Evolutionary conservation across 2,888 invertebrate genomes (phyloP), one percentile per base, ranked within the genome.

Genomic region (Poecilus cupreus): DNA sequence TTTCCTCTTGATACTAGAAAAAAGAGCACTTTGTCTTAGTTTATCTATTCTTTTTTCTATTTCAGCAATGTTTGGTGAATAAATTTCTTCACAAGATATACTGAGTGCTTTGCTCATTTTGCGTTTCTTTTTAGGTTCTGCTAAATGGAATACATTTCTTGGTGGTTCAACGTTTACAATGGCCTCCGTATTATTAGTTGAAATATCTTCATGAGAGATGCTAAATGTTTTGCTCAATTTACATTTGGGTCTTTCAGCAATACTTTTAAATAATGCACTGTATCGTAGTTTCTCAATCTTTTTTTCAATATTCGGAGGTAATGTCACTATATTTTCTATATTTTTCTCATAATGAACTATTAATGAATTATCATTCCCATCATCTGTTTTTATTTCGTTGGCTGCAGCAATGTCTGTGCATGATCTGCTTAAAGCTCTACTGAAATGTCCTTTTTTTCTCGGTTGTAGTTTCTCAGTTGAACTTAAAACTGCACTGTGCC

Each of bases 201-300:
- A 78, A 85, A 83, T 79, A 83, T 86, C 51, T 79, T 85, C 2
- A 83, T 82, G 46, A 85, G 83, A 76, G 24, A 49, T 37, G 20
- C 76, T 60, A n/a, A 60, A 26, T 60, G 60, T 60, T 24, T n/a
- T 60, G 13, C 22, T 60, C 26, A 60, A 11, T 24, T 60, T 2
- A 8, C 0, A 26, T 60, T 60, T 60, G 26, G 60, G 60, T 26
- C 26, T 24, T 26, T 60, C 64, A 37, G 13, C 32, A 8, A 64
- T 64, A 37, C 64, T 64, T 64, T 37, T 64, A 20, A 64, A 64
- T 8, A 64, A 10, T 4, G 64, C 64, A 26, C 64, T 64, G 18
- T 37, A 18, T n/a, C 64, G 26, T 16, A 64, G 26, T 6, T 64
- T 32, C 10, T 20, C 60, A 24, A 77, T 77, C 39, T 22, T 77